phyloP scores from a whole-genome alignment of 2,888 invertebrate species.

The Hirtodrosophila alboralis region DNA sequence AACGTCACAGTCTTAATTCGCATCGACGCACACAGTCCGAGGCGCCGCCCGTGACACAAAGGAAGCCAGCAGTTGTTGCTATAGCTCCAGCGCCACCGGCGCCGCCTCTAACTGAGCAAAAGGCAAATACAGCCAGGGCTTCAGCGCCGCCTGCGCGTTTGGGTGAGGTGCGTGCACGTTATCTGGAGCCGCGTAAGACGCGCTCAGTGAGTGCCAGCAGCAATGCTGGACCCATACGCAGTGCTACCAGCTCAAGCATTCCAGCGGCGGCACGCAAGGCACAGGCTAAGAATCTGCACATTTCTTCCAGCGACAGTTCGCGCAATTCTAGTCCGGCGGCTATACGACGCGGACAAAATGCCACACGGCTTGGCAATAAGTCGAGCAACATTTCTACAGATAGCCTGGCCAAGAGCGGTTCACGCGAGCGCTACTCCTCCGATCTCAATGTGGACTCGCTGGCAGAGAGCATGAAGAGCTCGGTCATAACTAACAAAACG shows the following conservation, averaged over 20 bases:
- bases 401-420: constrained; percentile 74
- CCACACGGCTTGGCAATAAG: constrained; percentile 75
- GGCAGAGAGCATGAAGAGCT: constrained; percentile 84
- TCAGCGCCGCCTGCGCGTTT: constrained; percentile 48
- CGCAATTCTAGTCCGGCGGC: constrained; percentile 83
- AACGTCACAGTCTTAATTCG: constrained; percentile 66
- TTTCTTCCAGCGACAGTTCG: constrained; percentile 84
- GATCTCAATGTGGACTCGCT: constrained; percentile 82
- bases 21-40: constrained; percentile 84
- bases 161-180: constrained; percentile 86
- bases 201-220: constrained; percentile 35
- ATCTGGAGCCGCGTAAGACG: constrained; percentile 86
- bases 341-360: constrained; percentile 64
- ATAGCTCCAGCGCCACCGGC: constrained; percentile 3
- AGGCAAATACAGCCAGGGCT: constrained; percentile 7
- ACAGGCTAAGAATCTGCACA: constrained; percentile 77
- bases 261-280: constrained; percentile 70
- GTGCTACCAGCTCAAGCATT: constrained; percentile 82
- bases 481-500: constrained; percentile 83
- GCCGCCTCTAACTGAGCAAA: constrained; percentile 1
- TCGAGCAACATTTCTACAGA: constrained; percentile 83
- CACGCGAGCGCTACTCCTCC: constrained; percentile 72
- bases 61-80: constrained; percentile 23
- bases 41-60: constrained; percentile 69
- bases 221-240: constrained; percentile 74